Evolutionary conservation across 1,140 invertebrate species (phyloP), one percentile per base, ranked within the genome.

Genomic region (Drosophila nebulosa): DNA sequence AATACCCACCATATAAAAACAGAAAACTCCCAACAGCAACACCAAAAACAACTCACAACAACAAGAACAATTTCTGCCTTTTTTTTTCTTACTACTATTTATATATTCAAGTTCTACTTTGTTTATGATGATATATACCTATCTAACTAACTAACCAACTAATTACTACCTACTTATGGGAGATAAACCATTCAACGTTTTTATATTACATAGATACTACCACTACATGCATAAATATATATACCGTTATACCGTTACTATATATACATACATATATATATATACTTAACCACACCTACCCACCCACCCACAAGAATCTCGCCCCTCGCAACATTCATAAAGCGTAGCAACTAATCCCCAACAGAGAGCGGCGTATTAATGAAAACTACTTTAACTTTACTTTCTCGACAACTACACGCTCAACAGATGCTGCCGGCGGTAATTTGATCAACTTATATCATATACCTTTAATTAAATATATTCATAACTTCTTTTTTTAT

Each of bases 401-500:
- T 88, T 64, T 71, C 78, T 66, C 57, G 60, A 52, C 52, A 12
- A 32, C 58, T 30, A 85, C 76, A 89, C 83, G 89, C 81, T 84
- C 70, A 74, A 90, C 89, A 90, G 89, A 90, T 90, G 89, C 89
- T 78, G 89, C 89, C 84, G 89, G 89, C 89, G 89, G 89, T 89
- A 90, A 90, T 72, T 79, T 80, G 26, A 63, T 75, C 53, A 22
- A 78, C 26, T 69, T 75, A 36, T 61, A n/a, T n/a, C n/a, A n/a
- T 50, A 30, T 58, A 52, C 46, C 59, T 53, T 26, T 63, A 36
- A 21, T n/a, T n/a, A 39, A 18, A 14, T 56, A 61, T 66, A 52
- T 69, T 55, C 32, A 46, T 46, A 46, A 10, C 3, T 21, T 21
- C 2, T 10, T 46, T 46, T 42, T 21, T 42, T 36, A 36, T 24